These are phyloP conservation scores for Gavia stellata DNA, from an alignment of 2,113 vertebrate species.

Conservation along the genomic window DNA sequence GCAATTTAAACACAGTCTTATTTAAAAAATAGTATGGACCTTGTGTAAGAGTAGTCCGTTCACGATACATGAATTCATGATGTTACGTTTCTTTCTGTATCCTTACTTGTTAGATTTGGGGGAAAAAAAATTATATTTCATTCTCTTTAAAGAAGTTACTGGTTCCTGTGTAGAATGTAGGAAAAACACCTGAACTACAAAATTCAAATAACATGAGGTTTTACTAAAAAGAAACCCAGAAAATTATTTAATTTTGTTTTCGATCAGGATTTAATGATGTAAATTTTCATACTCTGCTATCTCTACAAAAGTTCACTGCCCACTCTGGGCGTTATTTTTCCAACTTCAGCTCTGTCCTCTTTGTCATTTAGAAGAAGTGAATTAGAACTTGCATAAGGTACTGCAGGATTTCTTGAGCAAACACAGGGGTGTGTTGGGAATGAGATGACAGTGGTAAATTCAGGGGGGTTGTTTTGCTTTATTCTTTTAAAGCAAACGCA, in stretches of 20 bases:
- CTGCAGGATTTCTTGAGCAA: not conserved
- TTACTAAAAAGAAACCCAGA: not conserved
- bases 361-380: fast-evolving
- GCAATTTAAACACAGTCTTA: not conserved
- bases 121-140: not conserved
- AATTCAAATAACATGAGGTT: not conserved
- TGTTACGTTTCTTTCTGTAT: not conserved
- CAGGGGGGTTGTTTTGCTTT: not conserved
- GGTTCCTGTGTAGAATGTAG: not conserved
- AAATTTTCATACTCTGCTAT: not conserved
- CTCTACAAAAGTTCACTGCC: not conserved
- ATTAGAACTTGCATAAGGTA: fast-evolving
- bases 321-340: not conserved
- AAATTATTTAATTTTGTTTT: not conserved
- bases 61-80: not conserved
- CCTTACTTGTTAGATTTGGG: not conserved
- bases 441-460: not conserved
- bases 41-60: not conserved
- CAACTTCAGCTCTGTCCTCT: not conserved
- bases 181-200: not conserved
- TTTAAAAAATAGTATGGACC: not conserved
- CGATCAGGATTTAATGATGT: not conserved
- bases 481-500: not conserved
- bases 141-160: not conserved
- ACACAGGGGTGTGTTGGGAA: not conserved